These are phyloP conservation scores for Buceros bicornis DNA, from an alignment of 2,797 vertebrate species.

Conservation along the genomic window DNA sequence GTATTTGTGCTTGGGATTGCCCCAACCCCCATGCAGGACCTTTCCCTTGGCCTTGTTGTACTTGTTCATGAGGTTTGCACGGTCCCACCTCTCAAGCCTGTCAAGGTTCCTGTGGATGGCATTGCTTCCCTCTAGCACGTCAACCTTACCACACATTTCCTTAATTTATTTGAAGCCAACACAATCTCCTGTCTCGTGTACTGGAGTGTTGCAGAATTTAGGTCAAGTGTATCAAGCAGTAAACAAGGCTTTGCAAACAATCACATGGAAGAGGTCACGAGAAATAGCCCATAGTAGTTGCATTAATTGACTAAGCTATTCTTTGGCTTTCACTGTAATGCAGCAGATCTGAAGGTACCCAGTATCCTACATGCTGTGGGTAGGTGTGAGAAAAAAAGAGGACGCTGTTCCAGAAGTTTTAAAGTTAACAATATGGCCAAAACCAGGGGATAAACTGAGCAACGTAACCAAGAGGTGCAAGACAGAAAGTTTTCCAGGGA, in stretches of 20 bases:
- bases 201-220: conserved; percentile 27
- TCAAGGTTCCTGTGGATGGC: neutral
- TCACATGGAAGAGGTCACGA: neutral
- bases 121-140: neutral
- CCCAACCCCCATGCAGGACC: neutral
- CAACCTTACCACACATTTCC: neutral
- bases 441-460: neutral
- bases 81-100: neutral
- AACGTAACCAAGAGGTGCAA: neutral
- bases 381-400: neutral
- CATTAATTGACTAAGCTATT: neutral
- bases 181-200: neutral
- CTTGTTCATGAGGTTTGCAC: neutral
- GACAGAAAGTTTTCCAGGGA: neutral
- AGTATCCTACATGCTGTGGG: neutral
- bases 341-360: neutral
- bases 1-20: too few species aligned
- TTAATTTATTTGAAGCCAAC: conserved; percentile 1
- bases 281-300: neutral
- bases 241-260: conserved; percentile 52
- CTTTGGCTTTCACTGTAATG: neutral
- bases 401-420: neutral
- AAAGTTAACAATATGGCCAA: neutral
- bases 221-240: conserved; percentile 37
- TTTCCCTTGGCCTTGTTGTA: neutral